Base-by-base conservation (phyloP, 2,113 vertebrate species). In the Cephalopterus ornatus region DNA sequence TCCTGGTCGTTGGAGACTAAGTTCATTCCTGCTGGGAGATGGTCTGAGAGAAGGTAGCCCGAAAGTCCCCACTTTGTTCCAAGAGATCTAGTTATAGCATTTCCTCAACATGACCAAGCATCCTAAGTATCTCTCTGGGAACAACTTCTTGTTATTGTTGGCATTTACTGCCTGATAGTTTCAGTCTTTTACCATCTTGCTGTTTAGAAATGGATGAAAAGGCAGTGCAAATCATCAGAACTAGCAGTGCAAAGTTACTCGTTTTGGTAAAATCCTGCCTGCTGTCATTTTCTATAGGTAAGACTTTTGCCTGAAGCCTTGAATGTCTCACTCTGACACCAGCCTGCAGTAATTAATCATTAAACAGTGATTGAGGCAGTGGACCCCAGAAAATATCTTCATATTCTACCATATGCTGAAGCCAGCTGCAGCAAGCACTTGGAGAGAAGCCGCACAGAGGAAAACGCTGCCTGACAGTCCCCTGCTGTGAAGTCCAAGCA, bases 291-390 rank as follows among this genome's bases (percentile, higher is more conserved):
- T 85, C 96, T 94, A 53, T 96, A 97, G 97, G 98, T 97, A 96
- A 97, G 97, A 96, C 89, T 98, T 98, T 98, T 95, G 97, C 97
- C 97, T 92, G 92, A 97, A 98, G 96, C 94, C 93, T 89, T 95
- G 95, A 97, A 95, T 88, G 92, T 95, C 96, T 98, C 95, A 95
- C 97, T 97, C 96, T 97, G 98, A 98, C 98, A 98, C 97, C 95
- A 97, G 97, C 95, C 97, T 89, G 96, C 97, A 94, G 98, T 98
- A 98, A 98, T 98, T 98, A 98, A 98, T 98, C 98, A 98, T 98
- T 98, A 98, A 97, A 95, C 86, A 97, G 97, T 93, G 96, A 97
- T 79, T 96, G 97, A 98, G 97, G 96, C 96, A 97, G 94, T 95
- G 95, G 95, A 97, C 97, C 96, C 96, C 87, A 89, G 95, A 98